Percentiles rank a stretch among this genome's conserved stretches.
These are phyloP conservation scores for Sebastes variabilis DNA, from an alignment of 2,797 vertebrate species.

Conservation along the genomic window DNA sequence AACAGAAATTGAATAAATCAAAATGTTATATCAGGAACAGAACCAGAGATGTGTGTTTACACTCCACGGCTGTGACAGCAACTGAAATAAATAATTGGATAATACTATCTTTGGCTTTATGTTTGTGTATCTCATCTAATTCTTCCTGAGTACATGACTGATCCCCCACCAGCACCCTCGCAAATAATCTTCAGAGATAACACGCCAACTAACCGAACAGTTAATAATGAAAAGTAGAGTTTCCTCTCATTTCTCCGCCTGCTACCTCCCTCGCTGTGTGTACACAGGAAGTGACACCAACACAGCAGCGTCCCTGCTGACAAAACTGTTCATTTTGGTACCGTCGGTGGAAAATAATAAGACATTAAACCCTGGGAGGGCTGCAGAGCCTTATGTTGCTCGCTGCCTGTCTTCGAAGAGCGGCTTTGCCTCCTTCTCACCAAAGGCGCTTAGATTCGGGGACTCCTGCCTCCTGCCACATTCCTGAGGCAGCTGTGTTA, in stretches of 20 bases:
- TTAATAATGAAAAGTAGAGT: constrained; percentile 5
- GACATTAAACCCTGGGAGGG: constrained; percentile 78
- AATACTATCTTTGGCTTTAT: constrained; percentile 43
- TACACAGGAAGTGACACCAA: constrained; percentile 62
- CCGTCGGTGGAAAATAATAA: constrained; percentile 74
- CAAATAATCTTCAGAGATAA: constrained; percentile 31
- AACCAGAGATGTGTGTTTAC: constrained; percentile 20
- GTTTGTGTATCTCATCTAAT: constrained; percentile 33
- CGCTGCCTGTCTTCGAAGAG: constrained; percentile 58
- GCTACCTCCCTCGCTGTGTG: constrained; percentile 11
- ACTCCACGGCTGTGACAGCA: neutral
- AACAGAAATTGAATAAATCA: constrained; percentile 32
- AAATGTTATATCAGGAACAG: constrained; percentile 10
- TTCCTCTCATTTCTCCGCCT: constrained; percentile 16
- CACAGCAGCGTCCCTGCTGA: constrained; percentile 58
- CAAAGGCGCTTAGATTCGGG: constrained; percentile 63
- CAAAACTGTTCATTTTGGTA: constrained; percentile 68
- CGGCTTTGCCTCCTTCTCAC: constrained; percentile 66
- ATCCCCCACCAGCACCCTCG: constrained; percentile 17
- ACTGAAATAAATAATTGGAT: constrained; percentile 49
- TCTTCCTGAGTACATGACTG: constrained; percentile 12
- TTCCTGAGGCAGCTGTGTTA: constrained; percentile 71
- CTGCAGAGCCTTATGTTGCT: constrained; percentile 66
- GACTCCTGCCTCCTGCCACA: constrained; percentile 64
- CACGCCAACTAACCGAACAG: constrained; percentile 31